These are phyloP conservation scores for Maconellicoccus hirsutus DNA, from an alignment of 1,140 invertebrate species.

Conservation along the genomic window DNA sequence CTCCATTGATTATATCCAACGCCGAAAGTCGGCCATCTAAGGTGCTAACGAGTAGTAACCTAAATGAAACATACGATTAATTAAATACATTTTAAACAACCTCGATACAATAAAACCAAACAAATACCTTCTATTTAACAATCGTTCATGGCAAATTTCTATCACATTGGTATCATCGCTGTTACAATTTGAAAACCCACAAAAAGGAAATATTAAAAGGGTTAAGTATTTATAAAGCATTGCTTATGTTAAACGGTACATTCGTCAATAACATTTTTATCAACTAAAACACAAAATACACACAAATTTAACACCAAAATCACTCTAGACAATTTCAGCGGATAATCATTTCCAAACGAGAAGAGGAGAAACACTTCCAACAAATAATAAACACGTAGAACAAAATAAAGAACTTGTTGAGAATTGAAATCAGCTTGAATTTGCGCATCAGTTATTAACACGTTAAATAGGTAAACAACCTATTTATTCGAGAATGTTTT, in stretches of 20 bases:
- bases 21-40: constrained; percentile 75
- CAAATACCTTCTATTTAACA: not conserved
- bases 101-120: not conserved
- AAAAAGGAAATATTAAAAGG: not conserved
- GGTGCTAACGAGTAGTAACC: constrained; percentile 67
- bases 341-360: not conserved
- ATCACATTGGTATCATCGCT: not conserved
- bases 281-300: not conserved
- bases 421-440: not conserved
- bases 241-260: not conserved
- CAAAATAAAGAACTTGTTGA: not conserved
- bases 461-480: not conserved
- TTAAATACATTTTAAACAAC: not conserved
- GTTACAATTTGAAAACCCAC: not conserved
- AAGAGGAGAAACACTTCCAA: not conserved
- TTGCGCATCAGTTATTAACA: not conserved
- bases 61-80: not conserved
- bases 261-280: not conserved
- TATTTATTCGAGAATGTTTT: not conserved
- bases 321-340: too few species aligned
- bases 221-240: not conserved
- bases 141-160: not conserved
- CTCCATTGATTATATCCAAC: constrained; percentile 52
- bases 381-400: not conserved
- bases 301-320: not conserved